Conservation (phyloP, 2,797 vertebrate genomes). For the Neopelma chrysocephalum region DNA sequence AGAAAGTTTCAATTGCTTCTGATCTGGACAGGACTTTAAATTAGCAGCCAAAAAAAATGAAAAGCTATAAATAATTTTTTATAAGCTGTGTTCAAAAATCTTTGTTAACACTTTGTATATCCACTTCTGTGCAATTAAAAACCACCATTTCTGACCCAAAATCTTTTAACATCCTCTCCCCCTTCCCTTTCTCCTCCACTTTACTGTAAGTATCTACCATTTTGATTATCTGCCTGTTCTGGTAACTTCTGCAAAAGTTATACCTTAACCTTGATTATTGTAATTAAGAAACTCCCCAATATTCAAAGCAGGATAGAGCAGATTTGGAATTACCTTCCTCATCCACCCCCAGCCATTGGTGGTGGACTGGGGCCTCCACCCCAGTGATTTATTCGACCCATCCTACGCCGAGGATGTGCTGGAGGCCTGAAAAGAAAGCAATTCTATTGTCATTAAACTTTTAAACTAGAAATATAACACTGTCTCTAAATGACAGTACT, state of each 20-base stretch:
- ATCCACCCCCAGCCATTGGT: conserved; percentile 95
- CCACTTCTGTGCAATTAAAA: background rate
- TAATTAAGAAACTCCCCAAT: background rate
- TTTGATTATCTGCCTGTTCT: background rate
- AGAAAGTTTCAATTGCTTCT: background rate
- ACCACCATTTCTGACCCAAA: background rate
- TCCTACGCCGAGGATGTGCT: conserved; percentile 87
- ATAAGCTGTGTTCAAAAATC: background rate
- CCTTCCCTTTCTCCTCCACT: rapidly evolving
- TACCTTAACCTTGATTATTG: background rate
- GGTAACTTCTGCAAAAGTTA: background rate
- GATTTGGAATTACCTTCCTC: conserved; percentile 88
- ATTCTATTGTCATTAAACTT: background rate
- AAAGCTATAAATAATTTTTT: background rate
- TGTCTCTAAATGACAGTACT: background rate
- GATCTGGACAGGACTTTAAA: background rate
- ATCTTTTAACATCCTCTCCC: background rate
- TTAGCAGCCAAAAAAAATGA: background rate
- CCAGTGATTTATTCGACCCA: conserved; percentile 89
- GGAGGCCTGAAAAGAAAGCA: conserved; percentile 82
- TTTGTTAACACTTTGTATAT: background rate
- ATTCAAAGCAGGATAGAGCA: background rate
- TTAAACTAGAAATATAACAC: background rate
- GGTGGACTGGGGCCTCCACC: conserved; percentile 87
- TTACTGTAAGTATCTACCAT: background rate